Evolutionary conservation across 2,113 vertebrate genomes (phyloP), one percentile per base, ranked within the genome.

Genomic region (Salvelinus fontinalis): DNA sequence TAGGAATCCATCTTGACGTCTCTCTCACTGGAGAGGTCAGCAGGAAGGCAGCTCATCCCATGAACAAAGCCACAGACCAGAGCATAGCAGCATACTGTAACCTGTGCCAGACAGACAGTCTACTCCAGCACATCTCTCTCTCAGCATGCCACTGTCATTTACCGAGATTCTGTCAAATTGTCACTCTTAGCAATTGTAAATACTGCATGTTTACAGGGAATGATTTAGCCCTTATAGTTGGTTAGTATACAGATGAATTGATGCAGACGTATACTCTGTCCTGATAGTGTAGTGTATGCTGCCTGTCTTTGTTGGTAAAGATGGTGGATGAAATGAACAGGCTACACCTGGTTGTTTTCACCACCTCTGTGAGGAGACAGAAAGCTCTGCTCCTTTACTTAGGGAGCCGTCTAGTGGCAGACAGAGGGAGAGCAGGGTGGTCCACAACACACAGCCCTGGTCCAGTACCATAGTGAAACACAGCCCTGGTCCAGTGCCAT

Each of bases 361-460:
- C 75, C 86, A 83, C 82, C 86, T 88, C 79, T 4, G 59, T 77
- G 83, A 72, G 79, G 82, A 80, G 67, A 71, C 73, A 80, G 77
- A 72, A 72, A 49, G 26, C 79, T 67, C 82, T 11, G 84, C 88
- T 86, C 80, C 89, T 86, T 90, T 90, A 89, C 80, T 80, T 24
- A 90, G 90, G 84, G 91, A 90, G 90, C 90, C 91, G 88, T 89
- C 91, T 91, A 81, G 88, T 92, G 91, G 91, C 85, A 78, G 88
- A 65, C 86, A 81, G 79, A 82, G 89, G 91, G 82, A 91, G 80
- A 81, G 69, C 91, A 90, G 2, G 3, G n/a, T n/a, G n/a, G 5
- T 62, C 9, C 20, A 22, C 51, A 62, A 62, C n/a, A 62, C 59
- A 62, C 5, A 22, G 5, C 18, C 39, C 39, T 44, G 39, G 2